These are phyloP conservation scores for Pseudomyrmex cubaensis DNA, from an alignment of 1,140 invertebrate species.

Conservation along the genomic window DNA sequence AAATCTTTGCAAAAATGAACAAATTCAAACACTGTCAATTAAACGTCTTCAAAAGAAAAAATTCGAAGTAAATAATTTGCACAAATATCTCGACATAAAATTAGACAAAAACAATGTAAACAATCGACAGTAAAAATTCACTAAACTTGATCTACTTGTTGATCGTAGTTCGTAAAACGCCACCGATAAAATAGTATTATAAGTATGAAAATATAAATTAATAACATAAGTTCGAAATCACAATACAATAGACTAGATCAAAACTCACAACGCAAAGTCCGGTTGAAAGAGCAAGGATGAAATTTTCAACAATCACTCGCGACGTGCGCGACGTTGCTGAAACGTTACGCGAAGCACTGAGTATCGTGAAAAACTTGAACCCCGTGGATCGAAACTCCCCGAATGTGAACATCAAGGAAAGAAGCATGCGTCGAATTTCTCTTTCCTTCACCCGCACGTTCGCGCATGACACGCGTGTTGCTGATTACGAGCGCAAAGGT, in stretches of 20 bases:
- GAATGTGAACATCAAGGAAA: slow-evolving; percentile 65
- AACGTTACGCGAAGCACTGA: slow-evolving; percentile 62
- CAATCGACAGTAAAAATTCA: background rate
- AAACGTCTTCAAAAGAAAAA: background rate
- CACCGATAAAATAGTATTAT: background rate
- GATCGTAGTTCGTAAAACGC: background rate
- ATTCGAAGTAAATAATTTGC: background rate
- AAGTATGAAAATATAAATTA: background rate
- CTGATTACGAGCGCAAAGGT: background rate
- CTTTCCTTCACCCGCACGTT: slow-evolving; percentile 72
- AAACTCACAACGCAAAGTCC: slow-evolving; percentile 21
- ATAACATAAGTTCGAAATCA: background rate
- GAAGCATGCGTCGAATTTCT: slow-evolving; percentile 80
- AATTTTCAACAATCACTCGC: slow-evolving; percentile 31
- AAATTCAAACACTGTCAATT: background rate
- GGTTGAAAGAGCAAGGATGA: slow-evolving; percentile 10
- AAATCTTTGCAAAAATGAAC: background rate
- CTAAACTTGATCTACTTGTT: slow-evolving; percentile 8
- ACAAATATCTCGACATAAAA: background rate
- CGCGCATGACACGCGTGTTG: slow-evolving; percentile 35
- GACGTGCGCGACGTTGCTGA: slow-evolving; percentile 16
- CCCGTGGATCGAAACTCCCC: slow-evolving; percentile 69
- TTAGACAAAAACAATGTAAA: background rate
- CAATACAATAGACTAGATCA: background rate
- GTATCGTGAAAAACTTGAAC: slow-evolving; percentile 67